Evolutionary conservation across 2,797 vertebrate species (phyloP), one percentile per base, ranked within the genome.

Genomic region (Enteromius paludinosus): DNA sequence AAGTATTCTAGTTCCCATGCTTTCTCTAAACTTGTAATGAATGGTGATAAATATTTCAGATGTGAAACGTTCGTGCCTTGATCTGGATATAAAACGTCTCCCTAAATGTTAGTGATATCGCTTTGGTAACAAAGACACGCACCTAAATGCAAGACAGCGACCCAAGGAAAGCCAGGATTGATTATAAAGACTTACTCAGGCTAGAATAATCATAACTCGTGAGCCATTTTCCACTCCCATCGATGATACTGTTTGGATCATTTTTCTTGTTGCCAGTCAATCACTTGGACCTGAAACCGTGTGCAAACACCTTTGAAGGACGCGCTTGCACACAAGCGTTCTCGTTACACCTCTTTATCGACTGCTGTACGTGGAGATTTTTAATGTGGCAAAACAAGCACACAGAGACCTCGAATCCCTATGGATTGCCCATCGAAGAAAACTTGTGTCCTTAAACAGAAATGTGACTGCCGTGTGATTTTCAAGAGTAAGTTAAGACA

Each of bases 201-300:
- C 49, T 59, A 15, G 25, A 72, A 59, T 68, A 35, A 41, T 64
- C 33, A 64, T 33, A 74, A 41, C 65, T 83, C 20, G 80, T 81
- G 72, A 85, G 77, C 66, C 72, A 35, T 78, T 79, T 76, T 64
- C 41, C 43, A 47, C 64, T 84, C 15, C 71, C 83, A 89, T 84
- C 86, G 70, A 62, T 89, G 66, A 41, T 41, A 52, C 84, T 47
- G 54, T 33, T 84, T 14, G 7, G 78, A 47, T 41, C 2, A 45
- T 80, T 70, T n/a, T 28, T 75, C 80, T 69, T 66, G 85, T 81
- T 74, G 64, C 56, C 72, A 74, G 81, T 87, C 86, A 89, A 89
- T 92, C 88, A 64, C 52, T 86, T 15, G 83, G 59, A 90, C 66
- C 89, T 81, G 82, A 88, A 84, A 89, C 72, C 84, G 84, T 88